These are phyloP conservation scores for Ellobius talpinus DNA, from an alignment of 2,113 vertebrate genomes.

Conservation along the genomic window DNA sequence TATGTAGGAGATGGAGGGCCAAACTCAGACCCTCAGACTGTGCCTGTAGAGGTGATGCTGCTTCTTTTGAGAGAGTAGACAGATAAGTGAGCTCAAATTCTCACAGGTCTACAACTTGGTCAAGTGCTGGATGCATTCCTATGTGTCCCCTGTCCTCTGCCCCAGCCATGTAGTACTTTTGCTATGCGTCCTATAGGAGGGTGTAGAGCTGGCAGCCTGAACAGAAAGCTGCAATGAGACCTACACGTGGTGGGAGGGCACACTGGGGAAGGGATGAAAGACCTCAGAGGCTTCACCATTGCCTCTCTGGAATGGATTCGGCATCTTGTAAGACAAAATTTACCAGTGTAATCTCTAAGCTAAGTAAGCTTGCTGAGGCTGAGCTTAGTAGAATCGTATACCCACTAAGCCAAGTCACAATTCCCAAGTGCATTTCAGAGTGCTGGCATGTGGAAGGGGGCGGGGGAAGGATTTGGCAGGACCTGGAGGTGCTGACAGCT, in stretches of 20 bases:
- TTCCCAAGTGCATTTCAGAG: slow-evolving; percentile 50
- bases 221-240: background rate
- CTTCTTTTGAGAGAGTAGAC: background rate
- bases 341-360: background rate
- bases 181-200: background rate
- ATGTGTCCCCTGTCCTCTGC: background rate
- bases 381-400: slow-evolving; percentile 2
- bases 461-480: slow-evolving; percentile 47
- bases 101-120: background rate
- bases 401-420: slow-evolving; percentile 49
- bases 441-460: background rate
- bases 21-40: background rate
- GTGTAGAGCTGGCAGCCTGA: background rate
- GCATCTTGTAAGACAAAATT: background rate
- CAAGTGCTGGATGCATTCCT: accelerated
- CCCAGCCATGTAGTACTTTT: accelerated
- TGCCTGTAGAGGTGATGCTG: background rate
- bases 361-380: background rate
- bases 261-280: too few species aligned
- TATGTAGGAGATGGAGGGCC: background rate
- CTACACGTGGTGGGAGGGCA: accelerated
- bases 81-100: background rate
- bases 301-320: background rate
- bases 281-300: background rate
- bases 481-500: slow-evolving; percentile 49